Conservation (phyloP, 1,140 invertebrate genomes). For the Trissolcus basalis region DNA sequence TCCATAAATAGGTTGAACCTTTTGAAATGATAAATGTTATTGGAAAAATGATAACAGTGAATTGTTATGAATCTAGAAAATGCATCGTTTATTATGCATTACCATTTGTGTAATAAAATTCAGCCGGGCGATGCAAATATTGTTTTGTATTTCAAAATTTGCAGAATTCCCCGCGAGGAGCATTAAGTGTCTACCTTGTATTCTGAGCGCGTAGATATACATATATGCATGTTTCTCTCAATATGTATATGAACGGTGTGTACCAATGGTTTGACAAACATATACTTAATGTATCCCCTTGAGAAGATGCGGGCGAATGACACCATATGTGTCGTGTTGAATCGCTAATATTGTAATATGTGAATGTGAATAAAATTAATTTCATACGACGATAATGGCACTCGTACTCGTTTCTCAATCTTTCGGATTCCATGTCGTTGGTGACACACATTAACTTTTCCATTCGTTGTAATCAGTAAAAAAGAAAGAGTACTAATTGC, state of each 20-base stretch:
- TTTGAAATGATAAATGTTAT: not conserved
- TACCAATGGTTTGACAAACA: conserved; percentile 63
- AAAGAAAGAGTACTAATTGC: not conserved
- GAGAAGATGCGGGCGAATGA: conserved; percentile 74
- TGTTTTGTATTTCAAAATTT: conserved; percentile 56
- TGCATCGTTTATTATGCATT: conserved; percentile 42
- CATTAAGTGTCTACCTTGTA: conserved; percentile 48
- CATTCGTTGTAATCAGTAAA: not conserved
- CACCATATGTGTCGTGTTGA: conserved; percentile 71
- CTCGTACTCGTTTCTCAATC: conserved; percentile 3
- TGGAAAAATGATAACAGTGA: not conserved
- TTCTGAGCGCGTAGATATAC: conserved; percentile 47
- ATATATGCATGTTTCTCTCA: conserved; percentile 57
- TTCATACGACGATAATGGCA: conserved; percentile 43
- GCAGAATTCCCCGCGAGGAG: conserved; percentile 32
- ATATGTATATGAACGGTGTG: conserved; percentile 65
- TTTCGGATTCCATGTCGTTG: conserved; percentile 7
- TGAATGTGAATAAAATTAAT: conserved; percentile 60
- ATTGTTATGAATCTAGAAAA: not conserved
- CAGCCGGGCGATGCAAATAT: conserved; percentile 43
- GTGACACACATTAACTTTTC: not conserved
- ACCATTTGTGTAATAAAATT: conserved; percentile 37
- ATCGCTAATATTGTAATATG: conserved; percentile 73
- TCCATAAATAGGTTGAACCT: not conserved
- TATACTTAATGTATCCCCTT: conserved; percentile 68